These are phyloP conservation scores for Mastomys coucha DNA, from an alignment of 2,113 vertebrate species.

Conservation along the genomic window DNA sequence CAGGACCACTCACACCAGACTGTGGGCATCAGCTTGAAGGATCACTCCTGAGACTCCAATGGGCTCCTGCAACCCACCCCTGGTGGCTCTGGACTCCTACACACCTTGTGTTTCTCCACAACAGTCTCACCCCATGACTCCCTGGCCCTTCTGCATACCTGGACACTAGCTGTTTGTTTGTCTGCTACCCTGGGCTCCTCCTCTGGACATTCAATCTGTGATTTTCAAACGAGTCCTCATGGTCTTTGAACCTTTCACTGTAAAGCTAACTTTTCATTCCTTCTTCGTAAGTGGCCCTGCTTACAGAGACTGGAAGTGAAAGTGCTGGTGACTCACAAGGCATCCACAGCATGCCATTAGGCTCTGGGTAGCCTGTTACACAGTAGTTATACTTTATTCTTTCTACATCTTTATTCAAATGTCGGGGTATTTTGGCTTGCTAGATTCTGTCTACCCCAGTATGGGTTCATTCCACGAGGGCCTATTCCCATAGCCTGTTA, in stretches of 20 bases:
- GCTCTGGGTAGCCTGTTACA: neutral
- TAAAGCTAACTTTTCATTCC: neutral
- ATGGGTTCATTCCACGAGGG: neutral
- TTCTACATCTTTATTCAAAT: neutral
- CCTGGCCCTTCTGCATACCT: too few relatives aligned
- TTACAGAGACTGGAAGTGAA: neutral
- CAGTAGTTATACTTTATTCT: neutral
- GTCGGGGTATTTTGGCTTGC: neutral
- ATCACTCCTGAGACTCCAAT: neutral
- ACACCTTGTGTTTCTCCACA: neutral
- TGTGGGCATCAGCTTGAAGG: neutral
- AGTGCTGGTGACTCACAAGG: neutral
- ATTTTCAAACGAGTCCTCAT: neutral
- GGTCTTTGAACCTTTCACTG: neutral
- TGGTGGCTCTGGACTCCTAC: neutral
- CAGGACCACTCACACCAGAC: neutral
- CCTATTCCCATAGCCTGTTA: neutral
- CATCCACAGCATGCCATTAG: accelerated
- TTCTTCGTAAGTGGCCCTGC: too few relatives aligned
- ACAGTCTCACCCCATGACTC: neutral
- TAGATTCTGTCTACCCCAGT: neutral
- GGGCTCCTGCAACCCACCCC: neutral
- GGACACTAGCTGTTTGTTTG: neutral
- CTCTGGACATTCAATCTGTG: neutral
- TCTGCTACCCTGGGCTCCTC: neutral